Conservation (phyloP, 2,888 invertebrate genomes). For the Drosophila paramelanica region DNA sequence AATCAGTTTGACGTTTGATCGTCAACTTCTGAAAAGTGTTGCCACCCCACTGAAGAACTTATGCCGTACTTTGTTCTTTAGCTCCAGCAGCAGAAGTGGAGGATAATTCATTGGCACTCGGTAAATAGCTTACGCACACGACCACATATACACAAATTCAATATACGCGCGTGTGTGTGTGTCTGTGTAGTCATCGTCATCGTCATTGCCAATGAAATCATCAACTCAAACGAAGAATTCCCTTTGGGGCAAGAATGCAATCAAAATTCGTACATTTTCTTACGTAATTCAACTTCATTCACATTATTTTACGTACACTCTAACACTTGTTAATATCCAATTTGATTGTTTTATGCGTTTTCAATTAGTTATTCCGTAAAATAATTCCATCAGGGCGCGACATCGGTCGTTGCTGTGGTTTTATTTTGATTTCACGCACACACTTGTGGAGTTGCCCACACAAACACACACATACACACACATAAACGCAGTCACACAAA, state of each 20-base stretch:
- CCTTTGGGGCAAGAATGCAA: constrained; percentile 61
- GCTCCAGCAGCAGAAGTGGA: constrained; percentile 42
- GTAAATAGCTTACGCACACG: constrained; percentile 45
- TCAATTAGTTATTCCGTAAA: constrained; percentile 66
- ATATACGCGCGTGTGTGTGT: constrained; percentile 25
- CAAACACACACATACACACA: constrained; percentile 20
- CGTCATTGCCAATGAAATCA: constrained; percentile 80
- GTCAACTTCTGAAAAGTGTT: constrained; percentile 32
- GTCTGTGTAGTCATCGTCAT: constrained; percentile 49
- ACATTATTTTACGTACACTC: constrained; percentile 71
- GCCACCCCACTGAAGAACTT: constrained; percentile 26
- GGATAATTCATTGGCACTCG: constrained; percentile 43
- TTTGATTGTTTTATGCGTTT: constrained; percentile 46
- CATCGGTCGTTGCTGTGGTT: constrained; percentile 37
- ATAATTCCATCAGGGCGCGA: constrained; percentile 83
- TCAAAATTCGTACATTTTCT: constrained; percentile 61
- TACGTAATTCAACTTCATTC: constrained; percentile 74
- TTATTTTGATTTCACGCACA: constrained; percentile 78
- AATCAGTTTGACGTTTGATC: constrained; percentile 54
- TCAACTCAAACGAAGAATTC: constrained; percentile 50
- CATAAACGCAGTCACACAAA: constrained; percentile 3
- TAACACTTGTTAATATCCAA: constrained; percentile 47
- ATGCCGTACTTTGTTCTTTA: constrained; percentile 29
- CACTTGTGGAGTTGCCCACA: constrained; percentile 71
- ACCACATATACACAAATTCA: constrained; percentile 15